Base-by-base conservation (phyloP, 1,140 invertebrate species). In the Hydropsyche tenuis region DNA sequence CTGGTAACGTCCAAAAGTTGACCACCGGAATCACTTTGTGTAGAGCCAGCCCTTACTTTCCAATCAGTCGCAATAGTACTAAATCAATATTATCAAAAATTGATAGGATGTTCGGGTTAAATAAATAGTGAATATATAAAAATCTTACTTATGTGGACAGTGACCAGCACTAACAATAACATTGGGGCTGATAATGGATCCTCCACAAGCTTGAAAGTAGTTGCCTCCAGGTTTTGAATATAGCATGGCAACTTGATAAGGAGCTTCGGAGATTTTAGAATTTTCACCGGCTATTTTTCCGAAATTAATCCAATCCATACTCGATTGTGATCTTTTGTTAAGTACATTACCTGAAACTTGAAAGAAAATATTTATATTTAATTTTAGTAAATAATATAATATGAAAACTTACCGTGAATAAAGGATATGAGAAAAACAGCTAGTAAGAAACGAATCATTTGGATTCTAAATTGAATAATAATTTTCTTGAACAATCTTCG, bases 221-320 rank as follows among this genome's bases (percentile, higher is more conserved):
- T 46, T 6, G 11, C 42, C 22, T 18, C 62, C 60, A 63, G 37
- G 37, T 43, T 69, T 71, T 9, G 51, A 46, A 16, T 60, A 48
- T 14, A 73, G 56, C 9, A 79, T 42, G 0, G 78, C 77, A 1
- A 79, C 75, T 46, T 71, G 68, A 20, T 75, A 79, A 23, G 78
- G 78, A 22, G 70, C 75, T 7, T 75, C 74, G 14, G 37, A 70
- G 22, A 78, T 76, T 16, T 75, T 66, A 27, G 74, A 71, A 23
- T 63, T 9, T 42, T 42, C 45, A 48, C 75, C 75, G 1, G 74
- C 73, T 4, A 77, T 68, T 20, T 53, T 72, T 62, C 72, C 72
- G 22, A 11, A 16, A 25, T 48, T 70, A 1, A 37, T 25, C 68
- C 68, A 70, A 16, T 70, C 68, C 68, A 70, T 70, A 37, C 48